phyloP scores from a whole-genome alignment of 2,113 vertebrate genomes.

The Ranitomeya variabilis region DNA sequence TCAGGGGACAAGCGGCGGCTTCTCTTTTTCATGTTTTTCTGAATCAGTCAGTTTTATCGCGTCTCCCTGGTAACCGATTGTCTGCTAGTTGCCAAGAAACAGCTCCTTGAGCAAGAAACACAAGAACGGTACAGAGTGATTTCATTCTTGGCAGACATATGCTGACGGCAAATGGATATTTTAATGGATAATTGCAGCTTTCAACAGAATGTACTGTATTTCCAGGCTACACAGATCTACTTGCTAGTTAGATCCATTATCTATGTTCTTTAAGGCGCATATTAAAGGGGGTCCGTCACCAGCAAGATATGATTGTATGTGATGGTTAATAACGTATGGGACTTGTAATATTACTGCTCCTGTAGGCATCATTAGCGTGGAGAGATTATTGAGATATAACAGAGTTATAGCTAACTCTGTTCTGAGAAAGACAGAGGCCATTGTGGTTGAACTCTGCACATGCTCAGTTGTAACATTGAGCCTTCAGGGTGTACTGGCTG shows the following conservation, averaged over 20 bases:
- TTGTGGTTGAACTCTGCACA: too few relatives aligned
- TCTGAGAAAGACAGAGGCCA: too few relatives aligned
- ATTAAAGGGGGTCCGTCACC: not conserved
- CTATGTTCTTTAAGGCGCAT: not conserved
- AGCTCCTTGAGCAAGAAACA: conserved; percentile 78
- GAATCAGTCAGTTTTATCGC: conserved; percentile 66
- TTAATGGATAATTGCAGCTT: conserved; percentile 35
- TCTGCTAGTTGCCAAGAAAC: conserved; percentile 91
- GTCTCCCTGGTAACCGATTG: conserved; percentile 87
- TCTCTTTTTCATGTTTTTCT: conserved; percentile 61
- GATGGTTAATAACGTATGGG: too few relatives aligned
- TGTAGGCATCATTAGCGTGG: too few relatives aligned
- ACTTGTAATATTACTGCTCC: too few relatives aligned
- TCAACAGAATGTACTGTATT: conserved; percentile 28
- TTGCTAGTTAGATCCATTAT: not conserved
- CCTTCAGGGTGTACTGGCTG: too few relatives aligned
- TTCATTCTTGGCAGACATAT: conserved; percentile 71
- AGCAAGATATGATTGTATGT: too few relatives aligned
- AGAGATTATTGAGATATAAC: too few relatives aligned
- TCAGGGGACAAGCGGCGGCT: conserved; percentile 13
- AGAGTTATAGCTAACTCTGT: too few relatives aligned
- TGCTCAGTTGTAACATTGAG: too few relatives aligned
- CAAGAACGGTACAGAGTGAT: conserved; percentile 75
- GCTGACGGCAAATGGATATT: conserved; percentile 63
- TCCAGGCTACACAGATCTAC: conserved; percentile 1